These are phyloP conservation scores for Caenorhabditis macrosperma DNA, from an alignment of 2,888 invertebrate species.

Conservation along the genomic window DNA sequence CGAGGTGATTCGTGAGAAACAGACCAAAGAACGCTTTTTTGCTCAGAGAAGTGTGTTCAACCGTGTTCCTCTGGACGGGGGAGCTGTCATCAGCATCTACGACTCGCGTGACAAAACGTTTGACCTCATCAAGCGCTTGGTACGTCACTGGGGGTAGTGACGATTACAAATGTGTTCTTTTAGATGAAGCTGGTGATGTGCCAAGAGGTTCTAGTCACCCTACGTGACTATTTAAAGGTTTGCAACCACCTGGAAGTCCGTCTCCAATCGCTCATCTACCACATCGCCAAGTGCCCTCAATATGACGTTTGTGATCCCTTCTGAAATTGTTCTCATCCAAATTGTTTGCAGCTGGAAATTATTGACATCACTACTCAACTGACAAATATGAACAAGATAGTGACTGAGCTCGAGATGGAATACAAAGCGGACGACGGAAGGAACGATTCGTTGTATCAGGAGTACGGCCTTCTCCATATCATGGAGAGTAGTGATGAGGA, in stretches of 20 bases:
- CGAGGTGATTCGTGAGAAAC: slow-evolving; percentile 3
- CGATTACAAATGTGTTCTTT: neutral
- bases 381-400: slow-evolving; percentile 10
- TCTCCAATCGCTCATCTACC: slow-evolving; percentile 36
- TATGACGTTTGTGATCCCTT: slow-evolving; percentile 25
- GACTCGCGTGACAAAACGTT: slow-evolving; percentile 20
- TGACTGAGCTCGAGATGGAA: slow-evolving; percentile 11
- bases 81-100: slow-evolving; percentile 28
- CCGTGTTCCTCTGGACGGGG: slow-evolving; percentile 34
- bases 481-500: neutral
- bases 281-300: slow-evolving; percentile 31
- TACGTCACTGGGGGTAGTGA: neutral
- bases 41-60: slow-evolving; percentile 32
- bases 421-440: neutral
- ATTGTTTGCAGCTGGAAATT: slow-evolving; percentile 22
- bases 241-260: slow-evolving; percentile 36
- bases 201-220: slow-evolving; percentile 32
- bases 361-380: slow-evolving; percentile 21
- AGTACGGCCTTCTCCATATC: slow-evolving; percentile 10
- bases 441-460: neutral
- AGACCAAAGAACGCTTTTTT: too few relatives aligned
- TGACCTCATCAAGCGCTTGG: slow-evolving; percentile 33
- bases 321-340: neutral
- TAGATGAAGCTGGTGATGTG: slow-evolving; percentile 39
- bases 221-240: slow-evolving; percentile 25